Evolutionary conservation across 1,140 invertebrate genomes (phyloP).

Genomic region (Pararge aegeria): DNA sequence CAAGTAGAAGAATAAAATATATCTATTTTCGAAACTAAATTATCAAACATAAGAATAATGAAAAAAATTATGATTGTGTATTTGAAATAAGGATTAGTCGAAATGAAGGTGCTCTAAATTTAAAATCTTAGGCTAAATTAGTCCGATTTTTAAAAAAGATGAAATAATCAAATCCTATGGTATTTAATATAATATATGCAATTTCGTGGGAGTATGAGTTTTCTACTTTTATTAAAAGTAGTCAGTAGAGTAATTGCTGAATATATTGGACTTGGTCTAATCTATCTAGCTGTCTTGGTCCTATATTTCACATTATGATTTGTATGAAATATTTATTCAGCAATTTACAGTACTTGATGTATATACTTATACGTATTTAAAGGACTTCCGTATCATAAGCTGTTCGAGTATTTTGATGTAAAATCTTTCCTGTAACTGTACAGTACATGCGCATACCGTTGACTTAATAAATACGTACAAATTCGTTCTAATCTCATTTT

Average conservation of each 20-base stretch:
- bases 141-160: conserved; percentile 12
- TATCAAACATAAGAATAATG: not conserved
- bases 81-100: not conserved
- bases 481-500: not conserved
- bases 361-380: not conserved
- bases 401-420: not conserved
- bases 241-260: not conserved
- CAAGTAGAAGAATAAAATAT: not conserved
- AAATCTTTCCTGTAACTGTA: not conserved
- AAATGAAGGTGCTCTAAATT: not conserved
- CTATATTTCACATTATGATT: no score
- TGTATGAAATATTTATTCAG: no score
- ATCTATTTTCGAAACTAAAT: not conserved
- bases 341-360: not conserved
- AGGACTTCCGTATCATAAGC: not conserved
- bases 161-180: conserved; percentile 5
- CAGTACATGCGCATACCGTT: not conserved
- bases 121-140: conserved; percentile 17
- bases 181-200: not conserved
- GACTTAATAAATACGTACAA: not conserved
- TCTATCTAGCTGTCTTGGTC: no score
- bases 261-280: not conserved
- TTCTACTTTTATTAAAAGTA: not conserved
- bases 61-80: not conserved
- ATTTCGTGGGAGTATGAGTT: not conserved